Conservation (phyloP, 2,888 invertebrate species). For the Hirtodrosophila trivittata region DNA sequence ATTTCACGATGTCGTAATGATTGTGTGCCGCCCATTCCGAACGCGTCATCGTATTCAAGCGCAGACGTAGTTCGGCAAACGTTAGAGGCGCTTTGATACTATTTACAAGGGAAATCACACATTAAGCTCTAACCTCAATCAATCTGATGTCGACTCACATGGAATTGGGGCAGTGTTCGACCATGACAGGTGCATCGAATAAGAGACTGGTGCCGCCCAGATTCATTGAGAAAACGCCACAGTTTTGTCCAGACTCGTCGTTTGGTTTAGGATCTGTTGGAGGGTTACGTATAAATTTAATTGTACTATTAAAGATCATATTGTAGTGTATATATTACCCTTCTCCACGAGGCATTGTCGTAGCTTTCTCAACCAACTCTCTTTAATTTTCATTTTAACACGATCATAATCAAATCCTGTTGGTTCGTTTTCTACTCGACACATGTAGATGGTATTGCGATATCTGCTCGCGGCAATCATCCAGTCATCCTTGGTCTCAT, state of each 20-base stretch:
- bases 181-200: slow-evolving; percentile 58
- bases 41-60: slow-evolving; percentile 41
- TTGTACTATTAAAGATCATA: too few species aligned
- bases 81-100: background rate
- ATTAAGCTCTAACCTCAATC: background rate
- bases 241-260: slow-evolving; percentile 22
- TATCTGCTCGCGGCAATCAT: slow-evolving; percentile 40
- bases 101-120: background rate
- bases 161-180: background rate
- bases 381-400: background rate
- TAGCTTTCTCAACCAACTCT: slow-evolving; percentile 22
- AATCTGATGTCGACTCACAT: slow-evolving; percentile 26
- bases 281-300: too few species aligned
- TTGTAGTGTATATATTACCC: background rate
- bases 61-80: slow-evolving; percentile 48
- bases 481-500: slow-evolving; percentile 46
- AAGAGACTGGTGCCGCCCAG: slow-evolving; percentile 33
- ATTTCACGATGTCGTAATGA: slow-evolving; percentile 33
- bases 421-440: slow-evolving; percentile 3
- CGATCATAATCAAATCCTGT: slow-evolving; percentile 1
- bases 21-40: slow-evolving; percentile 40
- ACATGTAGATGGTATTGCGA: slow-evolving; percentile 55
- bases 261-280: too few species aligned
- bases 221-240: slow-evolving; percentile 38
- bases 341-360: slow-evolving; percentile 21